Percentiles rank a stretch among this genome's conserved stretches.
phyloP scores from a whole-genome alignment of 2,113 vertebrate genomes.

The Pseudois nayaur region DNA sequence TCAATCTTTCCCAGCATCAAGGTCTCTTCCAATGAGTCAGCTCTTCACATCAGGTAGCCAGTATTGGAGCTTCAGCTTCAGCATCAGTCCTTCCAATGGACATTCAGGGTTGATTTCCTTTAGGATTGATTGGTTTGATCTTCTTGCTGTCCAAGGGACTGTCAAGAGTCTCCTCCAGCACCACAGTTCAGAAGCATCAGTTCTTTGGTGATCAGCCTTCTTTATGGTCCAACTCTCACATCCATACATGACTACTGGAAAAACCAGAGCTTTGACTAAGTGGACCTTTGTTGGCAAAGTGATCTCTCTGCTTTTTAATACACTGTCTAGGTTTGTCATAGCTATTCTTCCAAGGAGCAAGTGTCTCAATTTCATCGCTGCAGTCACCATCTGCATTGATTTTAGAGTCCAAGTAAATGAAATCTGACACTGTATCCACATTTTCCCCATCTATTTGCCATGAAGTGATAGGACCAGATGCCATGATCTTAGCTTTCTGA shows the following conservation, averaged over 20 bases:
- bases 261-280: background rate
- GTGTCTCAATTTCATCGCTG: background rate
- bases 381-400: background rate
- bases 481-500: background rate
- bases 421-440: background rate
- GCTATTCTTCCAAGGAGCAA: background rate
- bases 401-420: background rate
- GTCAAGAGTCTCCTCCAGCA: background rate
- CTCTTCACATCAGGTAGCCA: background rate
- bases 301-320: background rate
- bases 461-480: background rate
- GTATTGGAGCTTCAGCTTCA: background rate
- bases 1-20: background rate
- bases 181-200: background rate
- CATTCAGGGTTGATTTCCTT: background rate
- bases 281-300: background rate
- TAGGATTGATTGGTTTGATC: background rate
- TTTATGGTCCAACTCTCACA: background rate
- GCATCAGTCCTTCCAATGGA: background rate
- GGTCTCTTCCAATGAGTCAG: background rate
- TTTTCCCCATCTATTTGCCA: background rate
- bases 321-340: background rate
- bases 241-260: background rate
- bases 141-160: background rate
- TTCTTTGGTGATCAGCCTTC: background rate